These are phyloP conservation scores for Periphyllus acericola DNA, from an alignment of 2,888 invertebrate species.

Conservation along the genomic window DNA sequence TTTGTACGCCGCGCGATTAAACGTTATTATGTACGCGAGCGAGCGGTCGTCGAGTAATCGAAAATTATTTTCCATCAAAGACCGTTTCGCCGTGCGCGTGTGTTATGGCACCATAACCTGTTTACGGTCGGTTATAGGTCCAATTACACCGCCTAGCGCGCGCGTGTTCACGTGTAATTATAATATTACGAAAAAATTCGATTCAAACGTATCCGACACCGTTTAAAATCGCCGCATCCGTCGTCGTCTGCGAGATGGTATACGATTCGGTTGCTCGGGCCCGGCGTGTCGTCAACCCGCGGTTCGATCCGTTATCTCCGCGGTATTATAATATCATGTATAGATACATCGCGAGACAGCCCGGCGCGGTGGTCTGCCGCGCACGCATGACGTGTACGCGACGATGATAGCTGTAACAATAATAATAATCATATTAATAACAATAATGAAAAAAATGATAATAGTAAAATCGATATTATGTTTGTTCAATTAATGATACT, in stretches of 20 bases:
- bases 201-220: constrained; percentile 34
- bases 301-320: constrained; percentile 16
- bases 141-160: background rate
- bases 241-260: background rate
- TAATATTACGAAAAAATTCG: constrained; percentile 20
- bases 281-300: constrained; percentile 7
- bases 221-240: constrained; percentile 45
- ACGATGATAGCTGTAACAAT: background rate
- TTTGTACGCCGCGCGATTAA: background rate
- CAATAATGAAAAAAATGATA: background rate
- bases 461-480: background rate
- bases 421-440: background rate
- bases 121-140: constrained; percentile 14
- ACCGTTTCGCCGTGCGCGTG: background rate
- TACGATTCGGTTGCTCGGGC: constrained; percentile 18
- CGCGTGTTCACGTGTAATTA: background rate
- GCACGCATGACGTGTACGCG: background rate
- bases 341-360: background rate
- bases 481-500: constrained; percentile 55
- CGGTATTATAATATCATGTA: background rate
- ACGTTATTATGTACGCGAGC: background rate
- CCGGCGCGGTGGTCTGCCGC: constrained; percentile 15
- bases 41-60: background rate
- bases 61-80: constrained; percentile 21
- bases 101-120: background rate